A percentile compares a stretch with the other conserved stretches of the same genome.
Evolutionary conservation across 1,140 invertebrate species (phyloP).

Genomic region (Nasonia vitripennis): DNA sequence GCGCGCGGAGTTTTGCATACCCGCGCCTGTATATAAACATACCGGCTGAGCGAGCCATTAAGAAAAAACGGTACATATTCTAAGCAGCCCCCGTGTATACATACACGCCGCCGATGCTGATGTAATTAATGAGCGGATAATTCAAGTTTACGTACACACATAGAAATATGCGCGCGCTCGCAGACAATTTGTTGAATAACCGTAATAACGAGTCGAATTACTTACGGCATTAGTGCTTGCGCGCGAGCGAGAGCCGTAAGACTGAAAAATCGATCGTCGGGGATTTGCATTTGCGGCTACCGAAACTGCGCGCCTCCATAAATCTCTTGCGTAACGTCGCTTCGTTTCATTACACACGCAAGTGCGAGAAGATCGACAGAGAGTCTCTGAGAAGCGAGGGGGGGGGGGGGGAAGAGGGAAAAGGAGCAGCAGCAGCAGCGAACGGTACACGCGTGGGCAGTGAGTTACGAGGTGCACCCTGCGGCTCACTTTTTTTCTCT

Average conservation of each 20-base stretch:
- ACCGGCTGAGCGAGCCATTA: slow-evolving; percentile 1
- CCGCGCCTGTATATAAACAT: not conserved
- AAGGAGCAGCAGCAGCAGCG: not conserved
- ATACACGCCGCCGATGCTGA: not conserved
- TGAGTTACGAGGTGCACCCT: slow-evolving; percentile 60
- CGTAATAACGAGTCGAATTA: slow-evolving; percentile 17
- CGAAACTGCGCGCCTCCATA: not conserved
- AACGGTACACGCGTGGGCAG: slow-evolving; percentile 54
- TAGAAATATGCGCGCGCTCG: too few species aligned
- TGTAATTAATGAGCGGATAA: slow-evolving; percentile 26
- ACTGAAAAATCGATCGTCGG: not conserved
- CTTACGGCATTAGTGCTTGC: not conserved
- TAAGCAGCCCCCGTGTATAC: not conserved
- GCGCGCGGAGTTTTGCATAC: not conserved
- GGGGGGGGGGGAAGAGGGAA: not conserved
- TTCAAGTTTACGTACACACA: not conserved
- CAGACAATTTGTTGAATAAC: slow-evolving; percentile 9
- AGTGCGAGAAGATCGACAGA: not conserved
- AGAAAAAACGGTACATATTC: slow-evolving; percentile 5
- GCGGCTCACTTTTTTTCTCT: slow-evolving; percentile 31
- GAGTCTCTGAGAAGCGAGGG: too few species aligned
- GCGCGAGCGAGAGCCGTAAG: not conserved
- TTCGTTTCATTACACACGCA: not conserved
- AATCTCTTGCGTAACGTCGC: not conserved
- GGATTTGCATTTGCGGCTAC: not conserved